Percentiles rank a stretch among this genome's conserved stretches.
phyloP scores from a whole-genome alignment of 2,113 vertebrate species.

The Rhea pennata region DNA sequence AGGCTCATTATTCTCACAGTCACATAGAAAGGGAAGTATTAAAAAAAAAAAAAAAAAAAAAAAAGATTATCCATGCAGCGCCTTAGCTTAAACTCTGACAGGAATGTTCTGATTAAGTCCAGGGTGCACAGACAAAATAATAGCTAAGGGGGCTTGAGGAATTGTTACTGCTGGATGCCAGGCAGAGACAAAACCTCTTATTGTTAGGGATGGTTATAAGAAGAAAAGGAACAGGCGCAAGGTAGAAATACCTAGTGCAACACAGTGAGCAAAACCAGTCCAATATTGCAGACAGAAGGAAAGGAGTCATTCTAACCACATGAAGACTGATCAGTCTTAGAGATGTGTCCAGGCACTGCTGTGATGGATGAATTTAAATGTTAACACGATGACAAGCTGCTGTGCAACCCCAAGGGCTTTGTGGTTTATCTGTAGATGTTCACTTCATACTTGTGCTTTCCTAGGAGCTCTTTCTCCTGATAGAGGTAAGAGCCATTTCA shows the following conservation, averaged over 20 bases:
- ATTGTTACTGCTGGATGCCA: neutral
- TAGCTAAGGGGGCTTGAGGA: slow-evolving; percentile 29
- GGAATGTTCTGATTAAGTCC: slow-evolving; percentile 59
- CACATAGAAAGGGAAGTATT: neutral
- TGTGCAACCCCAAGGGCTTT: neutral
- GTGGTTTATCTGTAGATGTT: neutral
- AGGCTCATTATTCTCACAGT: accelerated
- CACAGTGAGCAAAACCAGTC: neutral
- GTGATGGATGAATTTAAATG: neutral
- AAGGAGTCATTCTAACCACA: neutral
- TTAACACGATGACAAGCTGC: too few species aligned
- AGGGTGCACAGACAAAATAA: neutral
- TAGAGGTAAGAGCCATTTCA: neutral
- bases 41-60: neutral
- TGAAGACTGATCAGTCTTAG: accelerated
- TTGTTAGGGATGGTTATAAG: neutral
- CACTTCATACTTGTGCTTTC: neutral
- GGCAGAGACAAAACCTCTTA: neutral
- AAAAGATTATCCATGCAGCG: neutral
- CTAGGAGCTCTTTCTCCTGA: neutral
- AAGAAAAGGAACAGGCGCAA: neutral
- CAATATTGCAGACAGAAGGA: neutral
- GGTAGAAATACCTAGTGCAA: neutral
- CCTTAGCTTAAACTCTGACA: slow-evolving; percentile 23
- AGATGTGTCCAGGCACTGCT: neutral